A percentile compares a stretch with the other conserved stretches of the same genome.
Conservation (phyloP, 2,888 invertebrate genomes). For the Hirtodrosophila cameraria region DNA sequence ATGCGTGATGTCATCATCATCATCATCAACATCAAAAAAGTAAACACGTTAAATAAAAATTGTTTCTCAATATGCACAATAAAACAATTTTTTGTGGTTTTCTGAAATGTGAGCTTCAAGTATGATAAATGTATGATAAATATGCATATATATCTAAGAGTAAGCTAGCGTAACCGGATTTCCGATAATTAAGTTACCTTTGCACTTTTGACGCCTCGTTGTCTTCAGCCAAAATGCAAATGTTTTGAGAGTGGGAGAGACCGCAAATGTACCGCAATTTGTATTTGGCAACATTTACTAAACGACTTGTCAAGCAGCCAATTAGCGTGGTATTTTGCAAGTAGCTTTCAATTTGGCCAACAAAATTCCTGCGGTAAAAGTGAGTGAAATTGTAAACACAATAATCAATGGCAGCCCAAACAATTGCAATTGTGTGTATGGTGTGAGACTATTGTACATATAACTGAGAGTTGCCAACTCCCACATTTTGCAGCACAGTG, state of each 20-base stretch:
- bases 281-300: conserved; percentile 27
- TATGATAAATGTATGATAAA: conserved; percentile 11
- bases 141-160: neutral
- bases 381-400: conserved; percentile 56
- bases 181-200: conserved; percentile 65
- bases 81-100: conserved; percentile 43
- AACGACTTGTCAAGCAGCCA: conserved; percentile 35
- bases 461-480: conserved; percentile 27
- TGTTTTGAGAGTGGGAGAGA: conserved; percentile 10
- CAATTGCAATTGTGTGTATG: conserved; percentile 51
- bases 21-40: conserved; percentile 22
- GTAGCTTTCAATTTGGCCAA: conserved; percentile 58
- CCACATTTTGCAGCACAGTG: conserved; percentile 31
- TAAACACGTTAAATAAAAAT: conserved; percentile 40
- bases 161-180: conserved; percentile 59
- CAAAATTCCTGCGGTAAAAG: conserved; percentile 66
- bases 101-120: conserved; percentile 30
- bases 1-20: conserved; percentile 71
- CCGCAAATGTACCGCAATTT: conserved; percentile 21
- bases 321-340: conserved; percentile 45
- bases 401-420: conserved; percentile 43
- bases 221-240: conserved; percentile 57
- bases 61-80: conserved; percentile 46
- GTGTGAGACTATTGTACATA: too few relatives aligned
- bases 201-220: conserved; percentile 55